A percentile compares a stretch with the other conserved stretches of the same genome.
These are phyloP conservation scores for Acanthosoma haemorrhoidale DNA, from an alignment of 2,888 invertebrate species.

Conservation along the genomic window DNA sequence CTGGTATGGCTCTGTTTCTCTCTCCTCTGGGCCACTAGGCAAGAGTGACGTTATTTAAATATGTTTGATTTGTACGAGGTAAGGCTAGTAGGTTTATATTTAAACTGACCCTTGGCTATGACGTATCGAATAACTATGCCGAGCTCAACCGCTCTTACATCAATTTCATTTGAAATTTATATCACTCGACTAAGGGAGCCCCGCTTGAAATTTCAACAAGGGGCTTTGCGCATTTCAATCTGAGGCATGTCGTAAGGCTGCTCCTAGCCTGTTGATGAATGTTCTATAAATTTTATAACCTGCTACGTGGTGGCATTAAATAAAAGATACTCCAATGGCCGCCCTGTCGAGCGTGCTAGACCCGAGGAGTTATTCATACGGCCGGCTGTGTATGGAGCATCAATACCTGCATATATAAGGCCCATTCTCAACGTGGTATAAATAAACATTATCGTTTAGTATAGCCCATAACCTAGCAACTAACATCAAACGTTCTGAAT, in stretches of 20 bases:
- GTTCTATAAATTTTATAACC: background rate
- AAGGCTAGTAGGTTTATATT: too few relatives aligned
- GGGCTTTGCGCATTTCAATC: background rate
- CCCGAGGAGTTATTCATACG: background rate
- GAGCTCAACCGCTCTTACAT: background rate
- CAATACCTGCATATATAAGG: background rate
- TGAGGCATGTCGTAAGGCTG: background rate
- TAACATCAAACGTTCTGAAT: constrained; percentile 12
- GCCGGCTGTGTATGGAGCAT: background rate
- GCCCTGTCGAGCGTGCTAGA: background rate
- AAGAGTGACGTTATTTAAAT: too few relatives aligned
- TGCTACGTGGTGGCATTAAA: constrained; percentile 2
- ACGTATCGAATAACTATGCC: background rate
- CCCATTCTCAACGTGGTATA: background rate
- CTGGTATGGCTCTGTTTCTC: too few relatives aligned
- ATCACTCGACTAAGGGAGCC: background rate
- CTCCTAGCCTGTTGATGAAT: background rate
- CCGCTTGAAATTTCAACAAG: background rate
- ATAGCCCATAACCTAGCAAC: background rate
- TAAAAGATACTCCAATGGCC: background rate
- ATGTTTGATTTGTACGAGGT: too few relatives aligned
- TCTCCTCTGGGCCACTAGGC: too few relatives aligned
- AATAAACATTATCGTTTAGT: constrained; percentile 10
- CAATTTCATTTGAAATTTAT: constrained; percentile 12
- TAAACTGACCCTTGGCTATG: too few relatives aligned